Conservation (phyloP, 2,113 vertebrate genomes). For the Actinemys pallida region DNA sequence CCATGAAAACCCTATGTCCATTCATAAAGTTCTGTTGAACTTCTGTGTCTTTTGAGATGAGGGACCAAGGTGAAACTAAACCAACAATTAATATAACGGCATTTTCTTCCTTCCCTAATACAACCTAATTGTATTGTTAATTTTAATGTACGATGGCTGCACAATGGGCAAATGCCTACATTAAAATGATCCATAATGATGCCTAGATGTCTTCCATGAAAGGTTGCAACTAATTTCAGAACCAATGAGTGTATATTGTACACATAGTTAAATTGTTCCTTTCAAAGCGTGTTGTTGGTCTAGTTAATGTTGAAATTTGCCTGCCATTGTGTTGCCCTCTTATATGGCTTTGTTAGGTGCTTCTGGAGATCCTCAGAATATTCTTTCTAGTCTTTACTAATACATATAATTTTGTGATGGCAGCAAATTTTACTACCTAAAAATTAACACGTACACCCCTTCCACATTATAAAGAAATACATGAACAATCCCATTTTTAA, state of each 20-base stretch:
- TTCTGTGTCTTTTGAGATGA: background rate
- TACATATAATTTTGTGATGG: accelerated
- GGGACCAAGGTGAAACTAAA: background rate
- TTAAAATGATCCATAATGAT: background rate
- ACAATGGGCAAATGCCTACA: background rate
- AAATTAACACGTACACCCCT: accelerated
- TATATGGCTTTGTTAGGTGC: background rate
- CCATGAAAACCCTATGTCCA: background rate
- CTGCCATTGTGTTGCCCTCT: accelerated
- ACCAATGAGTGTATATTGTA: background rate
- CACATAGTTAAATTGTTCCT: background rate
- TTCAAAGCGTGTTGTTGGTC: background rate
- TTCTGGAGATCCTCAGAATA: background rate
- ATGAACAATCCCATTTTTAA: background rate
- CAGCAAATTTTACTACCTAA: background rate
- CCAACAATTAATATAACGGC: background rate
- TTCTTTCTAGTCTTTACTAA: background rate
- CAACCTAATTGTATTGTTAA: background rate
- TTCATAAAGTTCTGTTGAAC: background rate
- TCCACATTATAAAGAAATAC: background rate
- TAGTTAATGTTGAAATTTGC: background rate
- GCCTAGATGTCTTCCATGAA: background rate
- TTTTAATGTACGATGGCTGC: background rate
- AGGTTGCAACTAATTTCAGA: background rate
- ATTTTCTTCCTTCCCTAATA: background rate